A percentile compares a stretch with the other conserved stretches of the same genome.
These are phyloP conservation scores for Agapornis roseicollis DNA, from an alignment of 2,113 vertebrate species.

Conservation along the genomic window DNA sequence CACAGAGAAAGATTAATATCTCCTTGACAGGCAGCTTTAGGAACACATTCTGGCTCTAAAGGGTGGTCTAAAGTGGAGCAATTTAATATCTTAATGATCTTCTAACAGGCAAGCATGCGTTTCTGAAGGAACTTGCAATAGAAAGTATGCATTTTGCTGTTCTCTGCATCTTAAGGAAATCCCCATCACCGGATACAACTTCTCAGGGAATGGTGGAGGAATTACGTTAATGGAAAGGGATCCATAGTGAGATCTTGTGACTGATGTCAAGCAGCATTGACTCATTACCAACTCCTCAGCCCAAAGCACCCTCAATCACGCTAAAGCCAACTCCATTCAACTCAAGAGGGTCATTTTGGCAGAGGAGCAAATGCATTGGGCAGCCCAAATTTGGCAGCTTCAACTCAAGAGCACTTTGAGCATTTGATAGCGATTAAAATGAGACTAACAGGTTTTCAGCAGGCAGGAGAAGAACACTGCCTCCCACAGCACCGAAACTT, in stretches of 20 bases:
- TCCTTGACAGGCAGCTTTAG: not conserved
- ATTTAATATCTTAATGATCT: not conserved
- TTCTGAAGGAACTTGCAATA: not conserved
- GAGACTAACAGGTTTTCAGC: not conserved
- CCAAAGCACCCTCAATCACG: not conserved
- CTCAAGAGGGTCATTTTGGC: not conserved
- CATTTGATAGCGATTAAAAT: not conserved
- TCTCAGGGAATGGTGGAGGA: not conserved
- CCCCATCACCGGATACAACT: not conserved
- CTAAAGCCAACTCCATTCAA: not conserved
- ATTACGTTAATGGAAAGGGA: not conserved
- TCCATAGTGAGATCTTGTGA: not conserved
- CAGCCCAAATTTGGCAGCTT: not conserved
- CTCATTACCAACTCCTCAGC: not conserved
- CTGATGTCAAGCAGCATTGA: not conserved
- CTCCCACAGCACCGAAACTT: not conserved
- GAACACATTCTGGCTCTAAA: not conserved
- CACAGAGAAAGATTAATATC: not conserved
- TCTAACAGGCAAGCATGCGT: not conserved
- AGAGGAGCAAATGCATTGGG: not conserved
- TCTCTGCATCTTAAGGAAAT: not conserved
- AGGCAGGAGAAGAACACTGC: not conserved
- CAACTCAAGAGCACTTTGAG: not conserved
- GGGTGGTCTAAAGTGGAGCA: not conserved
- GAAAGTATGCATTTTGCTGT: not conserved